Percentiles rank a stretch among this genome's conserved stretches.
These are phyloP conservation scores for Drosophila willistoni DNA, from an alignment of 1,140 invertebrate genomes.

Conservation along the genomic window DNA sequence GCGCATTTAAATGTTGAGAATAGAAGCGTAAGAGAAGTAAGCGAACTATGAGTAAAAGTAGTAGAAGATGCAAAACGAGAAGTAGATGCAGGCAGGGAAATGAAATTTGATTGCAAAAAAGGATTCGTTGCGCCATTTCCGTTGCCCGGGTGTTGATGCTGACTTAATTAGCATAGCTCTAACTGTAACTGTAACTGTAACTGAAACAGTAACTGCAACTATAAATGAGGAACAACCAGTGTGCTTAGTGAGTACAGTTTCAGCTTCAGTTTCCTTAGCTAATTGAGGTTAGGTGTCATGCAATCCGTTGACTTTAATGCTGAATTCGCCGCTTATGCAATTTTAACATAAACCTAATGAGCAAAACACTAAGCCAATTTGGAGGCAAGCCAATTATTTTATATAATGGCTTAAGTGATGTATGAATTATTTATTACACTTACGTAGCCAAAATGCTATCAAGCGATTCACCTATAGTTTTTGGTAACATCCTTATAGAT, in stretches of 20 bases:
- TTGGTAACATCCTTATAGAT: too few species aligned
- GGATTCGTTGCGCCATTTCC: conserved; percentile 67
- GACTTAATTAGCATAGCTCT: conserved; percentile 69
- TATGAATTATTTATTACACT: neutral
- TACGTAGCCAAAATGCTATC: neutral
- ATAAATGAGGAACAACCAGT: neutral
- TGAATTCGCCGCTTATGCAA: conserved; percentile 52
- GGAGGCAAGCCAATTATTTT: conserved; percentile 16
- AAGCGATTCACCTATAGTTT: too few species aligned
- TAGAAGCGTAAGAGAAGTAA: neutral
- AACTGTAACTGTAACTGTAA: conserved; percentile 28
- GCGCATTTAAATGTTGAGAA: conserved; percentile 57
- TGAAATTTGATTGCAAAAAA: conserved; percentile 75
- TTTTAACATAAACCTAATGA: conserved; percentile 51
- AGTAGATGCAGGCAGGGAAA: conserved; percentile 36
- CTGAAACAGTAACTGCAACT: conserved; percentile 15
- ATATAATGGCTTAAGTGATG: conserved; percentile 1
- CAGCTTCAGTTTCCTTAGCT: conserved; percentile 26
- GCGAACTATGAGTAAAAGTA: neutral
- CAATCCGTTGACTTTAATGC: conserved; percentile 56
- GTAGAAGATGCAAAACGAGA: neutral
- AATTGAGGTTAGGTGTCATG: conserved; percentile 67
- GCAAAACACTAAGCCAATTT: conserved; percentile 39
- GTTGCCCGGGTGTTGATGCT: conserved; percentile 56
- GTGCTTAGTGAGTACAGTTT: conserved; percentile 18